phyloP scores from a whole-genome alignment of 2,888 invertebrate genomes.

The Eupithecia tripunctaria region DNA sequence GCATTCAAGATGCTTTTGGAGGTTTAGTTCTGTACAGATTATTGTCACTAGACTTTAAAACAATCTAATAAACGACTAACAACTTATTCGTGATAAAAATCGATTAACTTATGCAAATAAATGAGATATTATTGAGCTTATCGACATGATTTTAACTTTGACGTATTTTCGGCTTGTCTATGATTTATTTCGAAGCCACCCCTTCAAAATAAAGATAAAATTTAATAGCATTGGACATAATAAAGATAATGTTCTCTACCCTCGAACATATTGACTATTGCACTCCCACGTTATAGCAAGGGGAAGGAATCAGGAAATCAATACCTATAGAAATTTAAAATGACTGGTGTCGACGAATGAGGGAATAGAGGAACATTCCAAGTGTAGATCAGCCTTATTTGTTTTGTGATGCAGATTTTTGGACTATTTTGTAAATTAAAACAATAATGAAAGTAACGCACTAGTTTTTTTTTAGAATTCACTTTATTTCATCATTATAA shows the following conservation, averaged over 20 bases:
- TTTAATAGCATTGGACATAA: conserved; percentile 35
- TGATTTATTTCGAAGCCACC: not conserved
- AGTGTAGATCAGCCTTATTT: conserved; percentile 9
- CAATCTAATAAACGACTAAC: not conserved
- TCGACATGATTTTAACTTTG: not conserved
- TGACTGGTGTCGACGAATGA: conserved; percentile 63
- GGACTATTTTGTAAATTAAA: not conserved
- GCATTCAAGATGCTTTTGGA: not conserved
- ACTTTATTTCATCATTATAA: too few species aligned
- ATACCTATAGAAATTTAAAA: conserved; percentile 78
- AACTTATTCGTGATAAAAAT: not conserved
- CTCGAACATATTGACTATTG: conserved; percentile 56
- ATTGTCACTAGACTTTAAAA: not conserved
- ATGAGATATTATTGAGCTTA: not conserved
- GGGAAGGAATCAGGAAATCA: conserved; percentile 65
- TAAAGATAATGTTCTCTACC: conserved; percentile 42
- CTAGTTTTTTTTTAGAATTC: too few species aligned
- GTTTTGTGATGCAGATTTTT: not conserved
- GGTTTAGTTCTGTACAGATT: not conserved
- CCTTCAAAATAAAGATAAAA: conserved; percentile 28
- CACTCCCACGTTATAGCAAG: conserved; percentile 54
- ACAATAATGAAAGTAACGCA: not conserved
- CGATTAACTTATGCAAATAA: not conserved
- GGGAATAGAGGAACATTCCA: conserved; percentile 43
- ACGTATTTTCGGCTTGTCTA: not conserved